Evolutionary conservation across 2,888 invertebrate genomes (phyloP).

Genomic region (Lampropteryx suffumata): DNA sequence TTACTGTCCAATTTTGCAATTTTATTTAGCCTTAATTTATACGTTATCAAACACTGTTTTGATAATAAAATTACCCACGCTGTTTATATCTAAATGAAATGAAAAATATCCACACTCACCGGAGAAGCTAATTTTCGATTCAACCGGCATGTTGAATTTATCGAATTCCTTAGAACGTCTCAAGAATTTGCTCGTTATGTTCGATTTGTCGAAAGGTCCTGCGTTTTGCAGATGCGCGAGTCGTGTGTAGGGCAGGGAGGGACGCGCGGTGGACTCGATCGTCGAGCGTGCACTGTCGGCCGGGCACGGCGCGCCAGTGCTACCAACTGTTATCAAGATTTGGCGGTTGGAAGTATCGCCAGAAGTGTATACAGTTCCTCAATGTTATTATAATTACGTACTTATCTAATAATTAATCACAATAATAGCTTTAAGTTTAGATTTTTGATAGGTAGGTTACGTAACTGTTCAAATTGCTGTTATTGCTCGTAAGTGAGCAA

Average conservation of each 20-base stretch:
- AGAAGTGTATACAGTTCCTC: not conserved
- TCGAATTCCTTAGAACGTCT: slow-evolving; percentile 25
- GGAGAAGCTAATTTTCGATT: slow-evolving; percentile 79
- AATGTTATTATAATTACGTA: too few species aligned
- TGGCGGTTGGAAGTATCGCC: slow-evolving; percentile 3
- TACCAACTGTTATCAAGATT: slow-evolving; percentile 10
- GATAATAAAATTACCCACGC: not conserved
- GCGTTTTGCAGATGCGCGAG: slow-evolving; percentile 54
- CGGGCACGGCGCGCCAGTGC: slow-evolving; percentile 36
- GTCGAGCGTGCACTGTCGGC: slow-evolving; percentile 68
- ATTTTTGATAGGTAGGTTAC: too few species aligned
- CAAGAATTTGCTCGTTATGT: slow-evolving; percentile 31
- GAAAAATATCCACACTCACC: slow-evolving; percentile 57
- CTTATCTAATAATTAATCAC: too few species aligned
- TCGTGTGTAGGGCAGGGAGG: slow-evolving; percentile 36
- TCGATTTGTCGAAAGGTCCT: slow-evolving; percentile 41
- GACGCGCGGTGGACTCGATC: slow-evolving; percentile 62
- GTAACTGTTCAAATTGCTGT: too few species aligned
- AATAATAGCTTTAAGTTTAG: too few species aligned
- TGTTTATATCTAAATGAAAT: not conserved
- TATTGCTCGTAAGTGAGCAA: too few species aligned
- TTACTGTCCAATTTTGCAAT: too few species aligned
- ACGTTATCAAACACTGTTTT: too few species aligned
- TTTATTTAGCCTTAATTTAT: too few species aligned
- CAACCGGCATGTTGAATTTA: slow-evolving; percentile 68